Conservation (phyloP, 2,113 vertebrate genomes). For the Steatornis caripensis region DNA sequence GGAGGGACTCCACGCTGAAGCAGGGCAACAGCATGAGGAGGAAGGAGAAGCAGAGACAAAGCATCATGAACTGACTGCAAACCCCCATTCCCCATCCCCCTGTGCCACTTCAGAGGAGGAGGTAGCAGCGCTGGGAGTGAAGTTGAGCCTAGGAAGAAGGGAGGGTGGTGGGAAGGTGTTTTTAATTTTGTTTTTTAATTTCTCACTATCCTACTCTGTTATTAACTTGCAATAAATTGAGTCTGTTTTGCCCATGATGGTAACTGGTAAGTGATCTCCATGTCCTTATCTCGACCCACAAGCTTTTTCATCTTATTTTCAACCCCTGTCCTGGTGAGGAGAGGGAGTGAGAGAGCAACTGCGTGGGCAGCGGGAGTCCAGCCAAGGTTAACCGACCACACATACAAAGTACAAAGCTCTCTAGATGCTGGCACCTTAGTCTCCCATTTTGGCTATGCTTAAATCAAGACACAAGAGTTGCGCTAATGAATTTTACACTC, state of each 20-base stretch:
- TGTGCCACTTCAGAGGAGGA: background rate
- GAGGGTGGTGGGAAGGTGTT: background rate
- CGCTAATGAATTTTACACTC: background rate
- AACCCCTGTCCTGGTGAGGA: background rate
- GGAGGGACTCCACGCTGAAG: background rate
- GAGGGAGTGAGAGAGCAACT: background rate
- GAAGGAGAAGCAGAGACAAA: background rate
- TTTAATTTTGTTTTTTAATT: background rate
- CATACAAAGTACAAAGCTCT: background rate
- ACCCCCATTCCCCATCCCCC: background rate
- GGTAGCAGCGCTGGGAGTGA: background rate
- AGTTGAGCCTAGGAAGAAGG: background rate
- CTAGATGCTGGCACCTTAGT: background rate
- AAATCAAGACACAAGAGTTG: background rate
- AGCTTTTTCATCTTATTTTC: background rate
- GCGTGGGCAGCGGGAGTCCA: background rate
- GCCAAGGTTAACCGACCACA: background rate
- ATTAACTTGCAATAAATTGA: background rate
- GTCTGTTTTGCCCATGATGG: background rate
- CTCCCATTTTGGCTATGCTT: background rate
- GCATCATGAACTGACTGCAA: background rate
- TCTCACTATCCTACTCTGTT: background rate
- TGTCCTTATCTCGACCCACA: background rate
- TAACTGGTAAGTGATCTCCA: background rate
- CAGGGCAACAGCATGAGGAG: background rate